Conservation (phyloP, 1,140 invertebrate species). For the Drosophila pseudoobscura region DNA sequence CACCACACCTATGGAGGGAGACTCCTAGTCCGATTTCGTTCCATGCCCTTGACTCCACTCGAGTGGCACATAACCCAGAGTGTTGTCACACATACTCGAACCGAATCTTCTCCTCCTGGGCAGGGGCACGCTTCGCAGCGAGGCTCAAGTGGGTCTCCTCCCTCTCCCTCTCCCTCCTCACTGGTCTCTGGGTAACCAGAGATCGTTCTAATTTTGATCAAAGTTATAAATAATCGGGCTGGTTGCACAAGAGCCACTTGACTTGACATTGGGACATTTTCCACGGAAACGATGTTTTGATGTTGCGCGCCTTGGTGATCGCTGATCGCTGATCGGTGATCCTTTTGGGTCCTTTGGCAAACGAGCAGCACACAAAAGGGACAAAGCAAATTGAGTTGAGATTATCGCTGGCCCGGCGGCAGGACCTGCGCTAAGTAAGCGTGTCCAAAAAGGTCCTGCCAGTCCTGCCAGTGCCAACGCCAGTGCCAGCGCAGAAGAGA, state of each 20-base stretch:
- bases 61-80: conserved; percentile 25
- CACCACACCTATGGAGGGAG: conserved; percentile 30
- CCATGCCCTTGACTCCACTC: too few species aligned
- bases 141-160: conserved; percentile 18
- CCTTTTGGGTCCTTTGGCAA: background rate
- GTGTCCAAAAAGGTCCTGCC: conserved; percentile 51
- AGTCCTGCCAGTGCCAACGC: background rate
- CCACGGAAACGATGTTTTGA: conserved; percentile 68
- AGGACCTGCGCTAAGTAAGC: conserved; percentile 55
- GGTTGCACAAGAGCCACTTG: conserved; percentile 54
- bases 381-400: conserved; percentile 68
- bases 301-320: conserved; percentile 43
- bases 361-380: conserved; percentile 13
- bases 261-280: conserved; percentile 53
- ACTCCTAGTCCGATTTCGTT: background rate
- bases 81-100: conserved; percentile 59
- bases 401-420: conserved; percentile 64
- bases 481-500: background rate
- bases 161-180: conserved; percentile 1
- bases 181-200: conserved; percentile 28
- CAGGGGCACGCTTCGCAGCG: conserved; percentile 30
- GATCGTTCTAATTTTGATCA: conserved; percentile 74
- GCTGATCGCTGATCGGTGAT: conserved; percentile 17
- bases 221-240: conserved; percentile 70
- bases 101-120: conserved; percentile 4